Evolutionary conservation across 2,113 vertebrate species (phyloP), one percentile per base, ranked within the genome.

Genomic region (Acrocephalus kingi): DNA sequence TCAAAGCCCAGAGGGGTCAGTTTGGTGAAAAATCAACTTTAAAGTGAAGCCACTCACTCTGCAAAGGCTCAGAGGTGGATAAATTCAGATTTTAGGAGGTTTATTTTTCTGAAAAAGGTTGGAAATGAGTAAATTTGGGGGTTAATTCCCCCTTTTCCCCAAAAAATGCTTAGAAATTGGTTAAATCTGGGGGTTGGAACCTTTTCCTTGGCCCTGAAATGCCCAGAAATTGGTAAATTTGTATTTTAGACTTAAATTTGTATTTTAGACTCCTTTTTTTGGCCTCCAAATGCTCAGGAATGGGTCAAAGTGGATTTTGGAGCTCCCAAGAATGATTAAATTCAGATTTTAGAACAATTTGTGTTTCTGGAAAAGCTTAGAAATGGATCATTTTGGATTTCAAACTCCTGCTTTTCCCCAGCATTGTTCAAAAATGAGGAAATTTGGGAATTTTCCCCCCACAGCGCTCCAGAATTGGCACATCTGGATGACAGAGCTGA

Each of bases 91-190:
- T 75, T 48, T 25, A 8, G 19, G 8, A 8, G 11, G 5, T 24
- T 24, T 41, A 1, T 28, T 39, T 33, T 30, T 1, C 6, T 10
- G 2, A 0, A 13, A 35, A 11, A 21, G 1, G 16, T 31, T 51
- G 3, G 1, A 43, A 76, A 67, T 51, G 0, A 35, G 2, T 14
- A 16, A 24, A 35, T 30, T 10, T 56, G 15, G 51, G 41, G 10
- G 4, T 41, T 13, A 13, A 1, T 3, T 13, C 3, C 12, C 3
- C 4, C 3, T 9, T n/a, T 15, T 1, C 12, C 23, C 19, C 4
- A 0, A 2, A 13, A 31, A 66, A 33, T 2, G 22, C 15, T 51
- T 25, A 33, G 22, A 51, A 77, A 55, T 9, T 4, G 12, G 9
- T 71, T n/a, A n/a, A 51, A 51, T 30, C 6, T 9, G 35, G 12